These are phyloP conservation scores for Neodiprion pinetum DNA, from an alignment of 1,140 invertebrate genomes.

Conservation along the genomic window DNA sequence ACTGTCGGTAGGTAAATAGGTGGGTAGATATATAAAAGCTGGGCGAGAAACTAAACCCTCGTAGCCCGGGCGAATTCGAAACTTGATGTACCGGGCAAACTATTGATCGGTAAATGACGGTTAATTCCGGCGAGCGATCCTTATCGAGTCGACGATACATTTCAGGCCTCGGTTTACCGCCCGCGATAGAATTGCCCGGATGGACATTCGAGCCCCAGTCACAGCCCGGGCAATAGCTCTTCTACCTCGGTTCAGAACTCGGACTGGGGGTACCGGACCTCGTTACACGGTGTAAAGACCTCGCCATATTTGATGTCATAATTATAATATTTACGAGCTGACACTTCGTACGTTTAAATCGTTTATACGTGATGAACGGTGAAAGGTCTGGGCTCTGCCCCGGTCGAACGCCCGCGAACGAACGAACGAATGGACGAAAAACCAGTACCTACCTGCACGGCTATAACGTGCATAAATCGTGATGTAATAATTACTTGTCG, in stretches of 20 bases:
- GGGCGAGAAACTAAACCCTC: too few species aligned
- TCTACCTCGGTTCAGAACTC: neutral
- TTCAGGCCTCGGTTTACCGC: neutral
- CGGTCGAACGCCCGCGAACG: neutral
- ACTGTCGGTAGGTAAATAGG: neutral
- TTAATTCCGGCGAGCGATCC: neutral
- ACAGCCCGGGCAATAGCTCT: conserved; percentile 25
- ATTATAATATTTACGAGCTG: conserved; percentile 47
- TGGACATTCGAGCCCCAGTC: neutral
- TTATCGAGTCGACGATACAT: conserved; percentile 1
- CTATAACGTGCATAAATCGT: neutral
- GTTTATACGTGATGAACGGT: conserved; percentile 42
- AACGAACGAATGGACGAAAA: too few species aligned
- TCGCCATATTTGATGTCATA: conserved; percentile 44
- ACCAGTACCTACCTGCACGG: neutral
- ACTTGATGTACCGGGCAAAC: neutral
- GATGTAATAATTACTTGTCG: neutral
- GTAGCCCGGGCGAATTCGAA: too few species aligned
- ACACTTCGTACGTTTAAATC: conserved; percentile 45
- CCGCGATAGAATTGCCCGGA: neutral
- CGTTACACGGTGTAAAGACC: conserved; percentile 40
- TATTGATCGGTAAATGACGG: conserved; percentile 7
- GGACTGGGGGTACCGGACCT: conserved; percentile 21
- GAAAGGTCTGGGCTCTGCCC: conserved; percentile 12
- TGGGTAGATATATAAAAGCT: too few species aligned